Percentiles rank a stretch among this genome's conserved stretches.
Conservation (phyloP, 2,797 vertebrate genomes). For the Lithobates pipiens region DNA sequence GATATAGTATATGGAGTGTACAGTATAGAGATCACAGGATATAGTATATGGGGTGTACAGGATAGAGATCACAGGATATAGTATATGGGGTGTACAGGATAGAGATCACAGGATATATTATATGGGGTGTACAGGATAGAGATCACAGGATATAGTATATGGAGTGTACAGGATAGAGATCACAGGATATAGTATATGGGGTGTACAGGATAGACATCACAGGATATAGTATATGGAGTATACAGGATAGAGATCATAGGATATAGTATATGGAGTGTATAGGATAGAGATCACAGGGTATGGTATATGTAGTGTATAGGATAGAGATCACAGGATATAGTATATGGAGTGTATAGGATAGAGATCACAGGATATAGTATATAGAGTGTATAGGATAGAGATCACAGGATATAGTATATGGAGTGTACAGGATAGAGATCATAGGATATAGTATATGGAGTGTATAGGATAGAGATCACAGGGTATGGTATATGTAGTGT, state of each 20-base stretch:
- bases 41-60: no score
- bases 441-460: neutral
- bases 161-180: neutral
- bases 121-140: neutral
- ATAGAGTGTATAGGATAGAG: neutral
- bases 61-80: no score
- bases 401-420: neutral
- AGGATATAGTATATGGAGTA: neutral
- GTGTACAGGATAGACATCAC: neutral
- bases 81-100: no score
- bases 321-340: neutral
- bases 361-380: neutral
- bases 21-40: no score
- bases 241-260: neutral
- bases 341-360: neutral
- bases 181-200: neutral
- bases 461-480: neutral
- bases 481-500: neutral
- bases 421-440: neutral
- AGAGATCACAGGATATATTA: neutral
- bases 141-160: neutral
- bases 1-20: no score
- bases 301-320: neutral
- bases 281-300: neutral
- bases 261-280: neutral